Evolutionary conservation across 2,113 vertebrate genomes (phyloP), one percentile per base, ranked within the genome.

Genomic region (Mesembrinibis cayennensis): DNA sequence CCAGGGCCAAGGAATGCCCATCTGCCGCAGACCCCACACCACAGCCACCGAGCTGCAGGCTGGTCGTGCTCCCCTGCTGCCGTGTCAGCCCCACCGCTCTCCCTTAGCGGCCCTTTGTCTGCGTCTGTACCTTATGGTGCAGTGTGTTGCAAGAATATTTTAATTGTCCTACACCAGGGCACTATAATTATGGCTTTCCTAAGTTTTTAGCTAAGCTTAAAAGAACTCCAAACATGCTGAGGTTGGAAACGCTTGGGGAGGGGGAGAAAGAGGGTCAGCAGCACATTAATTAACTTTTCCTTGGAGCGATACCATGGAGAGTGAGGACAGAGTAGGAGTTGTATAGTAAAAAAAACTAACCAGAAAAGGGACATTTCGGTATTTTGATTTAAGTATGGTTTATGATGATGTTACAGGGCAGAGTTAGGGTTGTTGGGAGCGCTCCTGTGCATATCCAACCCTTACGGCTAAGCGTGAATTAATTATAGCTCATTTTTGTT

Each of bases 381-480:
- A n/a, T 73, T 92, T 92, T 86, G 49, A 36, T 87, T 72, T 71
- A 44, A 82, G 49, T 69, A 29, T 21, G 55, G 50, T 90, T 89
- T 77, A 27, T 80, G 71, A 61, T 73, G 67, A 40, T 44, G 79
- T 79, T 86, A 23, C 27, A 29, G 18, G 45, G 36, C 59, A 89
- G 86, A 52, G 55, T 52, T 90, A 30, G 76, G 44, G 78, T 72
- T 65, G 67, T 73, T 83, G 77, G 45, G 80, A 83, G 67, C 50
- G 16, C 63, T 82, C 82, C 50, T 70, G 55, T 84, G 80, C 72
- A 11, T 61, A 77, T 80, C 81, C 76, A 92, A 7, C 56, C 76
- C 95, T 67, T 58, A n/a, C 81, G 76, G 83, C 79, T 87, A 86
- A 56, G 61, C n/a, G 15, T 90, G 65, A 93, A 91, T 95, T 96